Evolutionary conservation across 1,140 invertebrate species (phyloP).

Genomic region (Drosophila jambulina): DNA sequence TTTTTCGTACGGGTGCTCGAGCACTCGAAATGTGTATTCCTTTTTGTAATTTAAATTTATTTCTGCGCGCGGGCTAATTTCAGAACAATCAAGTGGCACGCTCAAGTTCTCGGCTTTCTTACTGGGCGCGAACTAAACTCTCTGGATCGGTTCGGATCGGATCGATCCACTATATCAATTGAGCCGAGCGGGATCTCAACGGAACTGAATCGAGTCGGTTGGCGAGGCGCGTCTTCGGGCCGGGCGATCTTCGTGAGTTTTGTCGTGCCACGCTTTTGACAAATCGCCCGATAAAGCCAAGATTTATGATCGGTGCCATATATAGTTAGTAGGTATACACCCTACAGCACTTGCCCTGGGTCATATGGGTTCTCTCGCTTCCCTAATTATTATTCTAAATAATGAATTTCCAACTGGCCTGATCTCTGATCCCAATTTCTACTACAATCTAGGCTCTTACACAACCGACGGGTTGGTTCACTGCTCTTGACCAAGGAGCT

Average conservation of each 20-base stretch:
- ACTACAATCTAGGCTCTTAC: conserved; percentile 25
- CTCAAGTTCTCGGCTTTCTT: conserved; percentile 37
- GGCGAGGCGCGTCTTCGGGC: conserved; percentile 25
- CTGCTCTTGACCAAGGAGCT: conserved; percentile 15
- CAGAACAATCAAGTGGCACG: conserved; percentile 1
- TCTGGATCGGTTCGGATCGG: conserved; percentile 26
- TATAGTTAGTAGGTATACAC: conserved; percentile 30
- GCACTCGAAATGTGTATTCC: conserved; percentile 36
- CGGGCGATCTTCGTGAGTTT: conserved; percentile 28
- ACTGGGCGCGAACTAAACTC: conserved; percentile 58
- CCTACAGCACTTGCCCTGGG: conserved; percentile 21
- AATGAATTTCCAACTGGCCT: background rate
- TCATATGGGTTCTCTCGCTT: conserved; percentile 24
- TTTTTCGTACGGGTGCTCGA: conserved; percentile 1
- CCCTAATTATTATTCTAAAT: conserved; percentile 22
- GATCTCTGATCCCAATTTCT: conserved; percentile 24
- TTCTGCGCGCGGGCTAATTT: conserved; percentile 23
- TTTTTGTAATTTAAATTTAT: conserved; percentile 42
- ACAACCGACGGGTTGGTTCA: conserved; percentile 11
- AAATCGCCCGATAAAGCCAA: conserved; percentile 76
- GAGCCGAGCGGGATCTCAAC: conserved; percentile 12
- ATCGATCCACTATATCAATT: conserved; percentile 38
- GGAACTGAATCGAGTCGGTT: conserved; percentile 31
- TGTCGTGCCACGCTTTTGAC: conserved; percentile 78
- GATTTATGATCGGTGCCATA: conserved; percentile 62